Evolutionary conservation across 2,113 vertebrate species (phyloP), one percentile per base, ranked within the genome.

Genomic region (Ctenomys sociabilis): DNA sequence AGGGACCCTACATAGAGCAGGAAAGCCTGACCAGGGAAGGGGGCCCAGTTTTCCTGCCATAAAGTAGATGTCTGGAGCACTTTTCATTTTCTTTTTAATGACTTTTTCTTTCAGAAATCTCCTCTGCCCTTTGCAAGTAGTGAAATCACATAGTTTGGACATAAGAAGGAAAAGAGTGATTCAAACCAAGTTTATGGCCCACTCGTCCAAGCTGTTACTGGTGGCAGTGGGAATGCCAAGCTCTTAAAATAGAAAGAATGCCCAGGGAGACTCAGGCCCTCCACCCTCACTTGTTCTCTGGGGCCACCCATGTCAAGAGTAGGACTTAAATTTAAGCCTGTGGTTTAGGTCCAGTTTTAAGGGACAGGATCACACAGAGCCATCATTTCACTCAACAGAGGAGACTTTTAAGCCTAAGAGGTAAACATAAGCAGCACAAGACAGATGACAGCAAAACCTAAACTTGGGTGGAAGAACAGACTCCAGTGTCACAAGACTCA

Each of bases 81-180:
- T 21, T 35, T n/a, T 24, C 7, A 19, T 1, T 28, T 43, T n/a
- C 66, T 4, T 32, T 66, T 11, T 35, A 3, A 28, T 83, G 26
- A 22, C 52, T 21, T 70, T 35, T 83, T 92, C 5, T n/a, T 90
- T 37, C 89, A 77, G 37, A 84, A 97, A 26, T 84, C 54, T 49
- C 24, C 24, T 70, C 52, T 90, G 66, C 4, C 45, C 57, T 88
- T 32, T 12, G 6, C 49, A 66, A 88, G 49, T 80, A 61, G 73
- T 90, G 63, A 95, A 93, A 77, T 61, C 52, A 86, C 43, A n/a
- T 1, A 35, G 52, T 11, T 43, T 26, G 30, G 7, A 37, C 59
- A 0, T 30, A 63, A 89, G 21, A 77, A 70, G 28, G 64, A 90
- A 91, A 45, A 80, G 6, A 37, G 52, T 0, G 13, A 91, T 13